Evolutionary conservation across 2,888 invertebrate genomes (phyloP), one percentile per base, ranked within the genome.

Genomic region (Yponomeuta evonymella): DNA sequence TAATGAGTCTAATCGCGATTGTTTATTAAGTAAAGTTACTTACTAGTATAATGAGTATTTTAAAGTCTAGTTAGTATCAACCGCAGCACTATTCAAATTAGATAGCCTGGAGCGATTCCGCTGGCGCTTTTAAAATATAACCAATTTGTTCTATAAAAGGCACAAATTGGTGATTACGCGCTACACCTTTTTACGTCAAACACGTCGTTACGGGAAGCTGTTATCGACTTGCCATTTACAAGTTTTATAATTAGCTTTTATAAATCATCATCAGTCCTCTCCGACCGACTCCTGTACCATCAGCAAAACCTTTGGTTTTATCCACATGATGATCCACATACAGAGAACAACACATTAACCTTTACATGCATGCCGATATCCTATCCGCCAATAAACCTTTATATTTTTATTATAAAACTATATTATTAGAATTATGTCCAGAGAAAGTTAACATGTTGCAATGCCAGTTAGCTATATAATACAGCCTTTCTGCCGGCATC

Each of bases 181-280:
- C 48, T 36, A 62, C 71, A 71, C 67, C 67, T 71, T 71, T 67
- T 67, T 58, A 33, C 29, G 51, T 36, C 71, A 67, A 67, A 67
- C 48, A 67, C 58, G 67, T 71, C 67, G 62, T 71, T 71, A 67
- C 71, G 67, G 71, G 67, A 71, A 71, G 66, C 62, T 43, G 62
- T 71, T 62, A 33, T 67, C 51, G 51, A 15, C 5, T 15, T 15
- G 51, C 51, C 15, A 58, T 58, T 58, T 58, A 58, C 51, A 58
- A 58, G 51, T 58, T 58, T 58, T 15, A 43, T 43, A 43, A 43
- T 43, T 43, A 43, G 8, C 43, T 43, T 43, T 43, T 43, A 43
- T 8, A 43, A 43, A 43, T 43, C 43, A 43, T 43, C 43, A 43
- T 43, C 43, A 8, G 43, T 43, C 43, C 9, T 5, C 43, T 43